Percentiles rank a stretch among this genome's conserved stretches.
phyloP scores from a whole-genome alignment of 37 sponge, comb jelly and placozoan species.

The Aplysina aerophoba region DNA sequence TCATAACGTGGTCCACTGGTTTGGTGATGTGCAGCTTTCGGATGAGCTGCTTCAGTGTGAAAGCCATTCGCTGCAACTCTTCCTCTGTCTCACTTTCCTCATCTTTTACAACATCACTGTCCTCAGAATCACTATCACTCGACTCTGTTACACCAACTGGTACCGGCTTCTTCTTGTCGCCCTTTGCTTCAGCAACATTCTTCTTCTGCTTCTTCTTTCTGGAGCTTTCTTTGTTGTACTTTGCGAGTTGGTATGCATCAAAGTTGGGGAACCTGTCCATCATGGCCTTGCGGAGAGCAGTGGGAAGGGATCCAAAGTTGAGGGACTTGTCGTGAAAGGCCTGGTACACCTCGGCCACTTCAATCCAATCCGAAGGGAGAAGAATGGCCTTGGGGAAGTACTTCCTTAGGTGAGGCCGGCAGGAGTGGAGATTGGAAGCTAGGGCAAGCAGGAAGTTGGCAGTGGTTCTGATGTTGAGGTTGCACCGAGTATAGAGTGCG shows the following conservation, averaged over 20 bases:
- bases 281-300: slow-evolving; percentile 94
- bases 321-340: slow-evolving; percentile 86
- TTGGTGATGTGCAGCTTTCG: slow-evolving; percentile 95
- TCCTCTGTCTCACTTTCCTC: slow-evolving; percentile 66
- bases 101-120: slow-evolving; percentile 30
- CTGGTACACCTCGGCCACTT: slow-evolving; percentile 98
- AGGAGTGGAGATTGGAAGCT: slow-evolving; percentile 77
- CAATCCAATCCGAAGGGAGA: slow-evolving; percentile 99
- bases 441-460: slow-evolving; percentile 97
- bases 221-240: slow-evolving; percentile 94
- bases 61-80: slow-evolving; percentile 79
- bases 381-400: slow-evolving; percentile 79
- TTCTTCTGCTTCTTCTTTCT: slow-evolving; percentile 79
- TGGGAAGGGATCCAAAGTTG: slow-evolving; percentile 89
- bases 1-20: slow-evolving; percentile 95
- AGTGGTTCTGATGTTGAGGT: slow-evolving; percentile 92
- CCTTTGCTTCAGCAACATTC: slow-evolving; percentile 32
- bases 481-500: slow-evolving; percentile 90
- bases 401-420: slow-evolving; percentile 91
- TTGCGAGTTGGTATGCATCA: slow-evolving; percentile 95
- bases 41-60: slow-evolving; percentile 98
- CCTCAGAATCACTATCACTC: slow-evolving; percentile 17
- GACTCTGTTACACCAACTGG: neutral
- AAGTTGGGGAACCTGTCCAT: slow-evolving; percentile 83
- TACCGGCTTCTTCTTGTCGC: neutral